Percentiles rank a stretch among this genome's conserved stretches.
Conservation (phyloP, 2,888 invertebrate genomes). For the Leucophenga montana region DNA sequence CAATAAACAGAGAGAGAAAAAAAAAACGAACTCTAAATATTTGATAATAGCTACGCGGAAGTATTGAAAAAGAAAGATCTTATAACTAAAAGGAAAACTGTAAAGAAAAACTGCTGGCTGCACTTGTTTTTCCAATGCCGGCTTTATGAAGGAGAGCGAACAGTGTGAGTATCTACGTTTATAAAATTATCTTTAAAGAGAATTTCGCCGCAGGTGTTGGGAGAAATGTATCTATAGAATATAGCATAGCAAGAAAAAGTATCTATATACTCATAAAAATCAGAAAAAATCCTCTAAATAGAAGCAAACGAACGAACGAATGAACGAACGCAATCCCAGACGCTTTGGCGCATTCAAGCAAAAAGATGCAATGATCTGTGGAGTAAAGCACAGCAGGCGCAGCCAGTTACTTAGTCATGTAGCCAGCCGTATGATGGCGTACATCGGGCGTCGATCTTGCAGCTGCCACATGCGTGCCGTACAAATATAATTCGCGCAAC, state of each 20-base stretch:
- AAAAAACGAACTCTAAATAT: slow-evolving; percentile 1
- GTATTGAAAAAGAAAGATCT: not conserved
- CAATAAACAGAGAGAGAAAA: too few relatives aligned
- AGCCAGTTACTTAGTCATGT: too few relatives aligned
- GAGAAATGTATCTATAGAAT: slow-evolving; percentile 24
- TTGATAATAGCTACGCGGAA: slow-evolving; percentile 23
- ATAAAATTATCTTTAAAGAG: slow-evolving; percentile 21
- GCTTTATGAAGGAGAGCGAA: too few relatives aligned
- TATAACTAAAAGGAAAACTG: not conserved
- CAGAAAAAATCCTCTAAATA: slow-evolving; percentile 17
- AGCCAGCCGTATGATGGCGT: too few relatives aligned
- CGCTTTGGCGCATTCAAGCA: slow-evolving; percentile 33
- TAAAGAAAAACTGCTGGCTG: not conserved
- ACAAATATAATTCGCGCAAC: slow-evolving; percentile 39
- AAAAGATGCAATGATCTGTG: slow-evolving; percentile 25
- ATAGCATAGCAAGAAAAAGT: not conserved
- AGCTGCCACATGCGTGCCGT: slow-evolving; percentile 39
- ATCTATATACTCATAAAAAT: not conserved
- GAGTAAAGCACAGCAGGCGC: too few relatives aligned
- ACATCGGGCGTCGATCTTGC: too few relatives aligned
- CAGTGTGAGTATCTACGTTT: not conserved
- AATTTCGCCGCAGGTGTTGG: slow-evolving; percentile 34
- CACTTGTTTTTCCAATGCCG: slow-evolving; percentile 8
- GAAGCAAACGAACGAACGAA: not conserved
- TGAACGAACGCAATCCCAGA: slow-evolving; percentile 20